Evolutionary conservation across 2,797 vertebrate species (phyloP).

Genomic region (Xerus rutilus): DNA sequence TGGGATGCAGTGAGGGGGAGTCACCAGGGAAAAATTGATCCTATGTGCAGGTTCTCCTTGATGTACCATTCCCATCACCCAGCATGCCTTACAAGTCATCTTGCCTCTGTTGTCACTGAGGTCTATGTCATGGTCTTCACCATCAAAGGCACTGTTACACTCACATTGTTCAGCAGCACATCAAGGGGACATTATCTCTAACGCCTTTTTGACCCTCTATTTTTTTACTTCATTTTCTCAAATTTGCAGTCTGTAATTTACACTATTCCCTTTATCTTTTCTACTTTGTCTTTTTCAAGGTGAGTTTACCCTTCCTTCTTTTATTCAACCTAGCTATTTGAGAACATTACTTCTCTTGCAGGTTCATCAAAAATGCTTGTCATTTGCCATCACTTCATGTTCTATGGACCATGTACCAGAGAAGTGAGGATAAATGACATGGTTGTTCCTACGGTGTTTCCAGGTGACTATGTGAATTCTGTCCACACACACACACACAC

Average conservation of each 20-base stretch:
- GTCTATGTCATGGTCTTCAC: too few species aligned
- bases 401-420: not conserved
- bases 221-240: not conserved
- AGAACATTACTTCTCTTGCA: not conserved
- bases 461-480: not conserved
- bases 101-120: not conserved
- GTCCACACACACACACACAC: too few species aligned
- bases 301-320: not conserved
- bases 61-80: not conserved
- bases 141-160: rapidly evolving
- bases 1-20: not conserved
- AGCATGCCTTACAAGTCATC: not conserved
- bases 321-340: not conserved
- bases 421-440: not conserved
- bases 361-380: not conserved
- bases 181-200: too few species aligned
- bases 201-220: not conserved
- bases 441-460: not conserved
- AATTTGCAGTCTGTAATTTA: not conserved
- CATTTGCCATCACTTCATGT: not conserved
- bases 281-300: not conserved
- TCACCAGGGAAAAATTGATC: not conserved
- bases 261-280: not conserved
- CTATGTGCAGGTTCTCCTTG: too few species aligned
- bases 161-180: rapidly evolving